Conservation (phyloP, 2,888 invertebrate genomes). For the Drosophila histrio region DNA sequence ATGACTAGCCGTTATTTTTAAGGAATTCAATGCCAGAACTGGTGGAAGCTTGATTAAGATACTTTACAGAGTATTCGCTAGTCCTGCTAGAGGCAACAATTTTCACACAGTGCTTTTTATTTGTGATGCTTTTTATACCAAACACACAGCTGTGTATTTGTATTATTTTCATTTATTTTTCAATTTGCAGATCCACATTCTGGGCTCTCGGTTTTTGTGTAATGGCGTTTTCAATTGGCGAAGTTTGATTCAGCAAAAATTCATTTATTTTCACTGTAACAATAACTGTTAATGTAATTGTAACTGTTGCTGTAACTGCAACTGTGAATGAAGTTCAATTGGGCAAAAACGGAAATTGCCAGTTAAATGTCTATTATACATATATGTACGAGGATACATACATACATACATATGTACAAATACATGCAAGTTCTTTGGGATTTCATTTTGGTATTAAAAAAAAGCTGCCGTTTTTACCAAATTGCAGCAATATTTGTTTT, state of each 20-base stretch:
- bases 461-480: background rate
- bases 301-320: constrained; percentile 13
- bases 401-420: background rate
- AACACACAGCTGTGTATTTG: constrained; percentile 26
- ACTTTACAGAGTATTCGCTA: background rate
- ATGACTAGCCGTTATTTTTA: background rate
- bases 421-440: background rate
- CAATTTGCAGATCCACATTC: background rate
- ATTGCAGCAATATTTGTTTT: constrained; percentile 45
- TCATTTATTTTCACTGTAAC: constrained; percentile 20
- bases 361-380: constrained; percentile 22
- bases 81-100: background rate
- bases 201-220: constrained; percentile 5
- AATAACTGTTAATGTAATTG: constrained; percentile 8
- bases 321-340: constrained; percentile 40
- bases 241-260: constrained; percentile 14
- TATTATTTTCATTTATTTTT: background rate
- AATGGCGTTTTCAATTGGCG: constrained; percentile 2
- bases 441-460: constrained; percentile 3
- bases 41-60: too few species aligned
- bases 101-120: background rate
- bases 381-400: background rate
- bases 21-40: background rate
- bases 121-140: constrained; percentile 21
- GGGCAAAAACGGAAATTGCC: constrained; percentile 41